phyloP scores from a whole-genome alignment of 1,140 invertebrate genomes.

The Drosophila pruinosa region DNA sequence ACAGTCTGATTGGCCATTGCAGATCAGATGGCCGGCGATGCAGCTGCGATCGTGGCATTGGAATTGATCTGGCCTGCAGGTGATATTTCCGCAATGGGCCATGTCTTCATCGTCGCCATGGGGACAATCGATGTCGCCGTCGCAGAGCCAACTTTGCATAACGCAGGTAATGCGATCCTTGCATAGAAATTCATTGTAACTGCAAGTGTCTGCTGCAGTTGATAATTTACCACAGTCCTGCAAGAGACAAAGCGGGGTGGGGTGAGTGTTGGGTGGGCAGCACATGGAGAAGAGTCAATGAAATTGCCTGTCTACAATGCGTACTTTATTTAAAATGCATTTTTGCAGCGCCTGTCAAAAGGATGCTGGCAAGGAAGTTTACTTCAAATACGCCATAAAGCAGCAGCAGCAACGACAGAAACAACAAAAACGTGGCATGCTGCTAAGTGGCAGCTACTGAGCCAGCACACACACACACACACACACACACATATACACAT shows the following conservation, averaged over 20 bases:
- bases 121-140: conserved; percentile 92
- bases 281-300: conserved; percentile 3
- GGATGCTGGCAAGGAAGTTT: conserved; percentile 23
- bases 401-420: conserved; percentile 9
- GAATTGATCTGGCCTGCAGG: conserved; percentile 92
- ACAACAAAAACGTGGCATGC: conserved; percentile 9
- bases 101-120: conserved; percentile 90
- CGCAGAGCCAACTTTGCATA: conserved; percentile 91
- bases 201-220: conserved; percentile 84
- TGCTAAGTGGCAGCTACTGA: conserved; percentile 59
- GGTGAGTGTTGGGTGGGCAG: background rate
- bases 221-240: conserved; percentile 84
- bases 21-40: conserved; percentile 91
- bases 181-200: conserved; percentile 91
- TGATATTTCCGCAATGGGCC: conserved; percentile 87
- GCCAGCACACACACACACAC: conserved; percentile 7
- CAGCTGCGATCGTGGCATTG: conserved; percentile 92
- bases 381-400: conserved; percentile 32
- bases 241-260: background rate
- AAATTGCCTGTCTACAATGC: conserved; percentile 26
- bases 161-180: conserved; percentile 93
- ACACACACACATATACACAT: background rate
- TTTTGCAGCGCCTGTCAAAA: conserved; percentile 23
- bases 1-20: conserved; percentile 92
- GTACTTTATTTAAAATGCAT: conserved; percentile 43